These are phyloP conservation scores for Antrozous pallidus DNA, from an alignment of 2,797 vertebrate species.

Conservation along the genomic window DNA sequence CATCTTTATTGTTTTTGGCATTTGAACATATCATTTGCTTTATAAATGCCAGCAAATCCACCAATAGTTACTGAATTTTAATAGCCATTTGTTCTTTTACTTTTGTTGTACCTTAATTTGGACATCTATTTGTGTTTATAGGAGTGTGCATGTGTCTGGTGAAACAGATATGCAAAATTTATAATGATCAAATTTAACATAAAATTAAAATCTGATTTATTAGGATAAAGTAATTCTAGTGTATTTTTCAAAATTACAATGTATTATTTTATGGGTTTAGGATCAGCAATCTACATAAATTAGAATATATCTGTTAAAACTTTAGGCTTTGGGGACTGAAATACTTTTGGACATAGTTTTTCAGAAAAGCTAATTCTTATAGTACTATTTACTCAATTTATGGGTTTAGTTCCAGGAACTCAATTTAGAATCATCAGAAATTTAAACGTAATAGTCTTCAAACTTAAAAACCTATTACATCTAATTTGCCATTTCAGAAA, in stretches of 20 bases:
- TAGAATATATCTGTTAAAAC: not conserved
- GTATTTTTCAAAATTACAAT: constrained; percentile 25
- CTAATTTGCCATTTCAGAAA: constrained; percentile 13
- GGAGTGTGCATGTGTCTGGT: not conserved
- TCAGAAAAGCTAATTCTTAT: not conserved
- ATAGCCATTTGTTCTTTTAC: not conserved
- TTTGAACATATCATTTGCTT: not conserved
- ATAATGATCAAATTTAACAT: not conserved
- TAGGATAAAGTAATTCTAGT: not conserved
- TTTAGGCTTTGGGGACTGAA: not conserved
- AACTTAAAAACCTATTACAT: not conserved
- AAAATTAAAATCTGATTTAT: not conserved
- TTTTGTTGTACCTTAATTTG: constrained; percentile 7
- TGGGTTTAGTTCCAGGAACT: not conserved
- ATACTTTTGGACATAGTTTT: not conserved
- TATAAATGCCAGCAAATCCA: not conserved
- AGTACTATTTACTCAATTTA: not conserved
- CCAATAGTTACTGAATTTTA: not conserved
- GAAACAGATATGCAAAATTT: not conserved
- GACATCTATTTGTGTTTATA: not conserved
- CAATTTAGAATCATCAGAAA: not conserved
- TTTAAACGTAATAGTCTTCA: not conserved
- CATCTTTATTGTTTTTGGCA: not conserved
- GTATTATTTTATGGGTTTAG: not conserved
- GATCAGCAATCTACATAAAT: not conserved